Conservation (phyloP, 2,888 invertebrate genomes). For the Ophonus ardosiacus region DNA sequence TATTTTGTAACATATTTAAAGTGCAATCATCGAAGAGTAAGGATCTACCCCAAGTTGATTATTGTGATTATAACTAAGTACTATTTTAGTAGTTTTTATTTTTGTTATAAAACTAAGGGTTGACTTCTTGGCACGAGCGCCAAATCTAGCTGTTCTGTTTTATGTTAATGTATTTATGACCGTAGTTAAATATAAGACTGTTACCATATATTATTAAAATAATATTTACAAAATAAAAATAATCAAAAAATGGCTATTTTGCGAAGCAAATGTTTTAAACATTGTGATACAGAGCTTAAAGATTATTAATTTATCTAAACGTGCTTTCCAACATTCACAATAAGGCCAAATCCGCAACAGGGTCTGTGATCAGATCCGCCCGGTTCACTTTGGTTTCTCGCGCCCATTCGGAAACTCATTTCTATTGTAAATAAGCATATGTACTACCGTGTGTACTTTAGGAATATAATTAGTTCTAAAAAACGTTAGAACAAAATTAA, state of each 20-base stretch:
- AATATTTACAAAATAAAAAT: conserved; percentile 70
- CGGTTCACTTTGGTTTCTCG: conserved; percentile 50
- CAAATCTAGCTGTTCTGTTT: conserved; percentile 67
- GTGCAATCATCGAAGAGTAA: conserved; percentile 70
- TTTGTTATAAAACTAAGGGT: conserved; percentile 65
- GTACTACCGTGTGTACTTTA: conserved; percentile 63
- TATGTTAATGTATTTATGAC: conserved; percentile 71
- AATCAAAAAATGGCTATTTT: conserved; percentile 71
- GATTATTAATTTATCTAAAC: conserved; percentile 68
- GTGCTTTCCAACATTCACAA: conserved; percentile 71
- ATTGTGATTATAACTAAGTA: conserved; percentile 72
- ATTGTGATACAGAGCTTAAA: conserved; percentile 74
- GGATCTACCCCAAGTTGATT: conserved; percentile 72
- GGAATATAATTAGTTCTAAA: conserved; percentile 63
- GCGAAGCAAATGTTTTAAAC: conserved; percentile 75
- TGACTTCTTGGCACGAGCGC: conserved; percentile 66
- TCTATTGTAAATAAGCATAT: conserved; percentile 61
- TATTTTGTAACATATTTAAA: conserved; percentile 65
- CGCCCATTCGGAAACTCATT: conserved; percentile 42
- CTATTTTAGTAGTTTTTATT: conserved; percentile 68
- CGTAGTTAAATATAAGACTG: conserved; percentile 74
- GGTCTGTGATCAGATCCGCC: conserved; percentile 54
- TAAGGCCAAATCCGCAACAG: conserved; percentile 73
- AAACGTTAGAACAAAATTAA: conserved; percentile 63
- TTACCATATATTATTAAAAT: conserved; percentile 74